Percentiles rank a stretch among this genome's conserved stretches.
Conservation (phyloP, 2,888 invertebrate species). For the Drosophila birchii region DNA sequence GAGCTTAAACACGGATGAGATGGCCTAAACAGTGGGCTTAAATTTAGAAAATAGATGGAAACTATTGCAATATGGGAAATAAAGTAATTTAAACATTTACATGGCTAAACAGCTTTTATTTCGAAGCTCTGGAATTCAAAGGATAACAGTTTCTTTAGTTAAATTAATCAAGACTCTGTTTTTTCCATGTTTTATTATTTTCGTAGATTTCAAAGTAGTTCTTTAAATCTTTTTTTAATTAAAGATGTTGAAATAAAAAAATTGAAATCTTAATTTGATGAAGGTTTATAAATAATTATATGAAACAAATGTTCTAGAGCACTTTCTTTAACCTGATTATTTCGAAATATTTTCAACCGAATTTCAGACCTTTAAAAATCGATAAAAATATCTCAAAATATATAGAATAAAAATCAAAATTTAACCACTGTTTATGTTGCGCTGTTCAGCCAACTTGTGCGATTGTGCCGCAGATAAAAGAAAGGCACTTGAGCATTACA, state of each 20-base stretch:
- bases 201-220: background rate
- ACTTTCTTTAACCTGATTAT: background rate
- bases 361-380: background rate
- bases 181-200: background rate
- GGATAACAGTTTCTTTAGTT: background rate
- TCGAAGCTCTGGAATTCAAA: background rate
- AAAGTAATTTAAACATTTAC: no score
- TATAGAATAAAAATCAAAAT: background rate
- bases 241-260: background rate
- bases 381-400: background rate
- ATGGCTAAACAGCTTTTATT: background rate
- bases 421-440: conserved; percentile 6
- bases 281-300: background rate
- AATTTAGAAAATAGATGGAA: background rate
- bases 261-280: no score
- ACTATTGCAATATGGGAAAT: background rate
- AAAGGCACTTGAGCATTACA: conserved; percentile 80
- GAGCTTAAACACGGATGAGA: conserved; percentile 42
- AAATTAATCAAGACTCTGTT: background rate
- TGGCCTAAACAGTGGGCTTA: conserved; percentile 20
- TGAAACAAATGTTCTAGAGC: background rate
- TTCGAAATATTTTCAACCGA: no score
- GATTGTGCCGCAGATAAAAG: conserved; percentile 78
- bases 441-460: conserved; percentile 26
- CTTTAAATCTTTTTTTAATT: background rate